Evolutionary conservation across 2,888 invertebrate species (phyloP).

Genomic region (Ischnura elegans): DNA sequence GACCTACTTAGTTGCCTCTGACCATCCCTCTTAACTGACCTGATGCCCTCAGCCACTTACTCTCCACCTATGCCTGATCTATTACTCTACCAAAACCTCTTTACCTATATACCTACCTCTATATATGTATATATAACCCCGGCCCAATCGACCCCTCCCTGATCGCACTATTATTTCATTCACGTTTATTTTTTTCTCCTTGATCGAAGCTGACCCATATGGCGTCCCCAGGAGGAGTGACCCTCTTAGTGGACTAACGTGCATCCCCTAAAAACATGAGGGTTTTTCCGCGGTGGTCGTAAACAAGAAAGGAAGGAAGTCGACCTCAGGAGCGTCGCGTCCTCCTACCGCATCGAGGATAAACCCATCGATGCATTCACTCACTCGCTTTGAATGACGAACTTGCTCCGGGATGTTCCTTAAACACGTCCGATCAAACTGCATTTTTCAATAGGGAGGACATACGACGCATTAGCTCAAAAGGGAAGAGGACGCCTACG

Average conservation of each 20-base stretch:
- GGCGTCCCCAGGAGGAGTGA: slow-evolving; percentile 17
- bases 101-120: background rate
- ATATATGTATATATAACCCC: background rate
- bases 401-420: too few species aligned
- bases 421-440: background rate
- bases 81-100: background rate
- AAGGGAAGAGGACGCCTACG: background rate
- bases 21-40: too few species aligned
- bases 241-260: background rate
- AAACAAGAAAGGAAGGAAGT: background rate
- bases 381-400: too few species aligned
- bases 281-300: background rate
- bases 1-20: too few species aligned
- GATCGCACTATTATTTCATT: background rate
- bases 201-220: background rate
- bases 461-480: background rate
- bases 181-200: background rate
- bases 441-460: background rate
- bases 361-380: background rate
- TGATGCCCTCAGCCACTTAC: too few species aligned
- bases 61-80: background rate
- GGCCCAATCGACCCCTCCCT: background rate
- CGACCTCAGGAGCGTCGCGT: background rate
- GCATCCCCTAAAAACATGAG: background rate
- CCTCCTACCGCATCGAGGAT: background rate